These are phyloP conservation scores for Chaitophorus viminalis DNA, from an alignment of 2,888 invertebrate genomes.

Conservation along the genomic window DNA sequence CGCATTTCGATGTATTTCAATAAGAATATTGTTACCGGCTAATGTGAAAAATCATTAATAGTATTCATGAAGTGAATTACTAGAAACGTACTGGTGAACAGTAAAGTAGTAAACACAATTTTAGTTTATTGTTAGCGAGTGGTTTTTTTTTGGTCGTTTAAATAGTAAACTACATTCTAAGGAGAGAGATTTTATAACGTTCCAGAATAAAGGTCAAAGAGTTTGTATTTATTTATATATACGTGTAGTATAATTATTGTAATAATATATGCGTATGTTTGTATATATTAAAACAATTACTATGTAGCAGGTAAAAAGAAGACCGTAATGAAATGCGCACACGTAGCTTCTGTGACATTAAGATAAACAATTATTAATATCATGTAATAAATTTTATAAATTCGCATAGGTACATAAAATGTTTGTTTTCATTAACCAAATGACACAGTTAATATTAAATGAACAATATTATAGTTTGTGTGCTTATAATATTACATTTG, in stretches of 20 bases:
- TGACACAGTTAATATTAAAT: too few species aligned
- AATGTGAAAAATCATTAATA: neutral
- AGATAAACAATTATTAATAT: neutral
- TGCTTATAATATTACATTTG: too few species aligned
- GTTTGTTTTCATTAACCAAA: too few species aligned
- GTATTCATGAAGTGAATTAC: neutral
- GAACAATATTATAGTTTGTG: too few species aligned
- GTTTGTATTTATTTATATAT: neutral
- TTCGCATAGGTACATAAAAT: neutral
- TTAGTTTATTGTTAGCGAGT: constrained; percentile 21
- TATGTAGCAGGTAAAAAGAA: constrained; percentile 15
- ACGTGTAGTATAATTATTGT: neutral
- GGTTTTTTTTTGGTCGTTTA: constrained; percentile 10
- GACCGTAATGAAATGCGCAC: constrained; percentile 18
- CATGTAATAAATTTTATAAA: neutral
- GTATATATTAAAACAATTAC: constrained; percentile 24
- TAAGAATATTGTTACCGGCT: too few species aligned
- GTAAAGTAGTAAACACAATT: neutral
- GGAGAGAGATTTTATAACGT: neutral
- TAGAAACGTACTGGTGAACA: neutral
- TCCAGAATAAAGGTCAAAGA: constrained; percentile 5
- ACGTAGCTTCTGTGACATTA: constrained; percentile 5
- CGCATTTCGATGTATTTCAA: too few species aligned
- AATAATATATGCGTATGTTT: neutral
- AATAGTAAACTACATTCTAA: constrained; percentile 30